Percentiles rank a stretch among this genome's conserved stretches.
These are phyloP conservation scores for Hyperoplus lanceolatus DNA, from an alignment of 2,797 vertebrate species.

Conservation along the genomic window DNA sequence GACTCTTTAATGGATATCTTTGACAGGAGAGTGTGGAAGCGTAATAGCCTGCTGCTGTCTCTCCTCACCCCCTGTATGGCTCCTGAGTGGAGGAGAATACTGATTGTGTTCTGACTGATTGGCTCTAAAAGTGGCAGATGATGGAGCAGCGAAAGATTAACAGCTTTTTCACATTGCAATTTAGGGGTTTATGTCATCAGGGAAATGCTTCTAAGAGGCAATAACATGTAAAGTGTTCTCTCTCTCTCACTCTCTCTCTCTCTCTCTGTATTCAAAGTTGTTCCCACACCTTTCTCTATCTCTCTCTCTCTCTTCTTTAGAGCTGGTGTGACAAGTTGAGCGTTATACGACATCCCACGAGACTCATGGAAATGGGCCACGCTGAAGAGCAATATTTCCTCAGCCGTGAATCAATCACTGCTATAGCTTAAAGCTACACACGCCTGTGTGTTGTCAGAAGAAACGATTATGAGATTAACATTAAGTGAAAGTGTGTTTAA, in stretches of 20 bases:
- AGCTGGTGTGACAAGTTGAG: conserved; percentile 50
- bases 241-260: conserved; percentile 2
- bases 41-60: conserved; percentile 31
- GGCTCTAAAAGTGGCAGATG: conserved; percentile 62
- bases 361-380: conserved; percentile 58
- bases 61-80: conserved; percentile 20
- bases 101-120: conserved; percentile 62
- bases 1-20: conserved; percentile 54
- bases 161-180: conserved; percentile 67
- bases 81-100: conserved; percentile 37
- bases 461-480: conserved; percentile 63
- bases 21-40: conserved; percentile 32
- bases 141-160: conserved; percentile 60
- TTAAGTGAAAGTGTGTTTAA: conserved; percentile 59
- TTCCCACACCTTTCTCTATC: conserved; percentile 14
- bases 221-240: conserved; percentile 66
- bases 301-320: background rate
- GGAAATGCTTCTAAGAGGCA: conserved; percentile 59
- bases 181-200: conserved; percentile 61
- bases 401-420: conserved; percentile 64
- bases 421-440: conserved; percentile 31
- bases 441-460: conserved; percentile 47
- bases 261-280: conserved; percentile 53
- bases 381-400: conserved; percentile 40
- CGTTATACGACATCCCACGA: conserved; percentile 54